Evolutionary conservation across 1,140 invertebrate genomes (phyloP), one percentile per base, ranked within the genome.

Genomic region (Lethrus apterus): DNA sequence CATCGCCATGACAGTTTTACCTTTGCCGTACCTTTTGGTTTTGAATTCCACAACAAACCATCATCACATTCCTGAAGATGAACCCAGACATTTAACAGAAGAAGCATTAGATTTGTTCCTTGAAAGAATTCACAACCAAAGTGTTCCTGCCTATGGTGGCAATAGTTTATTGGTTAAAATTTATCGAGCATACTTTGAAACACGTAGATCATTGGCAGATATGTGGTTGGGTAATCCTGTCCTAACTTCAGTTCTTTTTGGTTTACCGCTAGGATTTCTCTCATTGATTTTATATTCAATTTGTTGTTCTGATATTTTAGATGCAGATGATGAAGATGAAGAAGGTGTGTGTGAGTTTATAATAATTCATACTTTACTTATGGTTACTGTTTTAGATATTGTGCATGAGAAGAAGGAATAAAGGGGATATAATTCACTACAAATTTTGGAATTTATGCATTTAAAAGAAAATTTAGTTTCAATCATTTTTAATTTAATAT

Each of bases 221-320:
- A 93, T 94, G 89, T 94, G 89, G 89, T 72, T 73, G 52, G 89
- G 89, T 13, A 93, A 94, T 72, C 91, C 92, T 2, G 83, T 93
- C 23, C 68, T 95, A 32, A 93, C 90, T 4, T 75, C 85, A 14
- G 79, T 95, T 4, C 71, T 95, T 4, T 89, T 92, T 69, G 89
- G 89, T 7, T 72, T 96, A 26, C 93, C 93, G 7, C 66, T 89
- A 21, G 86, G 89, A 10, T 95, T 97, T 64, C 75, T 97, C 5
- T 84, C 84, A n/a, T 78, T 96, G 1, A 96, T 97, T 59, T 83
- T 87, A 60, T 96, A 96, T 63, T 90, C 90, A 2, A 86, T 92
- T 50, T 96, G 89, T 66, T 96, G 91, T 68, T 81, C 89, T 15
- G 91, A 96, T 69, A 90, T 95, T 58, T 73, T 94, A 54, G 92